These are phyloP conservation scores for Contarinia nasturtii DNA, from an alignment of 1,140 invertebrate genomes.

Conservation along the genomic window DNA sequence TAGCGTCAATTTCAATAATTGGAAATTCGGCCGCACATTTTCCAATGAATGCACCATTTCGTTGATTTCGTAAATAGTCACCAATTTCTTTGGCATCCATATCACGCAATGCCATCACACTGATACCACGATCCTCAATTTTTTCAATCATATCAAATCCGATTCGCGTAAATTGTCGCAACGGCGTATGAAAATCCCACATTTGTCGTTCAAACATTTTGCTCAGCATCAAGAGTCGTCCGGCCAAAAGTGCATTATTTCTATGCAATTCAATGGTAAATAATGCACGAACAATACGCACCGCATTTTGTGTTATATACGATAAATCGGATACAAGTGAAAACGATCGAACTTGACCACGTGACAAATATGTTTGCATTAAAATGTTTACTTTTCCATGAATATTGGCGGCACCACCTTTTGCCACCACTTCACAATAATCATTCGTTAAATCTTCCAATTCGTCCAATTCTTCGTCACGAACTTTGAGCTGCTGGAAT, in stretches of 20 bases:
- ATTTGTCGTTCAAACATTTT: constrained; percentile 81
- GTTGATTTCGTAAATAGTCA: constrained; percentile 54
- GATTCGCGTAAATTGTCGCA: constrained; percentile 73
- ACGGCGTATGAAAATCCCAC: constrained; percentile 73
- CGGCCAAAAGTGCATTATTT: constrained; percentile 77
- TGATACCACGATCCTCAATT: constrained; percentile 56
- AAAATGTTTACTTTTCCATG: constrained; percentile 96
- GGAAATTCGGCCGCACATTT: constrained; percentile 76
- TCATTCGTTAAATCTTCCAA: constrained; percentile 51
- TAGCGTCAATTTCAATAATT: constrained; percentile 57
- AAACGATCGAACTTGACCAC: constrained; percentile 60
- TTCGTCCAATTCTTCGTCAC: constrained; percentile 89
- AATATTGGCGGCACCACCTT: constrained; percentile 71
- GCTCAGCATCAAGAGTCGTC: constrained; percentile 56
- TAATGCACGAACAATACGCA: constrained; percentile 72
- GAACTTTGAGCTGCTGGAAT: constrained; percentile 89
- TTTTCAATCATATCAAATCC: constrained; percentile 59
- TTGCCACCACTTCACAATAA: constrained; percentile 55
- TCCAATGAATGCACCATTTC: constrained; percentile 57
- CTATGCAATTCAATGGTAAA: constrained; percentile 86
- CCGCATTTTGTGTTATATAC: constrained; percentile 86
- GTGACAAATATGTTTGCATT: constrained; percentile 78
- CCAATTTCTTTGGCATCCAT: constrained; percentile 77
- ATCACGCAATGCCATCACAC: constrained; percentile 58
- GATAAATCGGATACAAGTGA: constrained; percentile 85